Evolutionary conservation across 2,113 vertebrate species (phyloP), one percentile per base, ranked within the genome.

Genomic region (Brevimyrus niger): DNA sequence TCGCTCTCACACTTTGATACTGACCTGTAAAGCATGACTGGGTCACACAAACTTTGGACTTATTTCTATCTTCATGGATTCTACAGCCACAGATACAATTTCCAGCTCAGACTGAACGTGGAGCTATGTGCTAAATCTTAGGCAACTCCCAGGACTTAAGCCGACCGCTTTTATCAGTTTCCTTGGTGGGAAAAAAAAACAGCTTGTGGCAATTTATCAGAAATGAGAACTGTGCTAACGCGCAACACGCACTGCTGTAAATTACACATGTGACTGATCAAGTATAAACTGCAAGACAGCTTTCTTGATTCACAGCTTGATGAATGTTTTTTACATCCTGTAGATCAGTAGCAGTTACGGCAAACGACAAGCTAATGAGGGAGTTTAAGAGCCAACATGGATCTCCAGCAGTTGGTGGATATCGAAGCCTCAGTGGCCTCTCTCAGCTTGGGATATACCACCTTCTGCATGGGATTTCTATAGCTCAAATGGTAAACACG

Each of bases 11-110:
- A 87, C 87, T 90, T 38, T 23, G 1, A 89, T 42, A 90, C 21
- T n/a, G 4, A 44, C 58, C 17, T 31, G 17, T 42, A 44, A 50
- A 55, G 88, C 90, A 87, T 85, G 2, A 76, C 38, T n/a, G 44
- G 17, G 80, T 89, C 42, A 89, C 7, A 88, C 42, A 87, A 55
- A 91, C 92, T 92, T 92, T 94, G 92, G 92, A 91, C 91, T 90
- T 48, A 35, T 90, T 92, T 91, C 89, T 88, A 94, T 92, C 92
- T 94, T 94, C 94, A 94, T 92, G 47, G 53, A 88, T 92, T 91
- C 92, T 89, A 84, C 44, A 87, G 47, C 44, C 11, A n/a, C 9
- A 35, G 17, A 48, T 82, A 53, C 46, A 53, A 17, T 38, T 89
- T 50, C 3, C 44, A 13, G 48, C 6, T 11, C n/a, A 89, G 48